Evolutionary conservation across 2,113 vertebrate species (phyloP), one percentile per base, ranked within the genome.

Genomic region (Myodes glareolus): DNA sequence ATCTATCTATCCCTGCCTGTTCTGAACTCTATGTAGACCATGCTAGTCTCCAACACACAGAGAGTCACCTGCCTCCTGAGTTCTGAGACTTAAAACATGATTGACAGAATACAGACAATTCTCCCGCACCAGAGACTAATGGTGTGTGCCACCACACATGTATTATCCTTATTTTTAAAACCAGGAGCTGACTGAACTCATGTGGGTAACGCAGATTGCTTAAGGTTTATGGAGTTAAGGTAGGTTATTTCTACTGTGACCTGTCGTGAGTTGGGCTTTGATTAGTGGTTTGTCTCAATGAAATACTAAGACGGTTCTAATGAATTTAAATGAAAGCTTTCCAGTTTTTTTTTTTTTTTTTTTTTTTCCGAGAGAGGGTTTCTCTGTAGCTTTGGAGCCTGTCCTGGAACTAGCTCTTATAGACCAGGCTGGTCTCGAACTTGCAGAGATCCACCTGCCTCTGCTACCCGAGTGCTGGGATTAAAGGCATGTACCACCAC

Each of bases 251-350:
- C 50, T 88, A 92, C 58, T 50, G 78, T 77, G 50, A 75, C 63
- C 67, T 90, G 63, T 55, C 80, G 50, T 23, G 52, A 84, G 8
- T 61, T 80, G 90, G 0, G 42, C 61, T 75, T 92, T 42, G 19
- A 81, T 68, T 76, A 89, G 33, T 77, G 27, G n/a, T 61, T 21
- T 95, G 8, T 92, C 29, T 94, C 63, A 96, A 80, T 92, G 94
- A 96, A 76, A 75, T 33, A 87, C 61, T 82, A 94, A 92, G 31
- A 93, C 84, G 12, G 39, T 58, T 76, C 7, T 93, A 10, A 92
- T 27, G 58, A 72, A 92, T 73, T 81, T 80, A 84, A 92, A 9
- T 65, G 67, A 93, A 63, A 91, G 72, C 7, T 65, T 94, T 45
- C 82, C 77, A 80, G 67, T 91, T 97, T 94, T 45, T 65, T 82